Evolutionary conservation across 2,888 invertebrate species (phyloP).

Genomic region (Unio pictorum): DNA sequence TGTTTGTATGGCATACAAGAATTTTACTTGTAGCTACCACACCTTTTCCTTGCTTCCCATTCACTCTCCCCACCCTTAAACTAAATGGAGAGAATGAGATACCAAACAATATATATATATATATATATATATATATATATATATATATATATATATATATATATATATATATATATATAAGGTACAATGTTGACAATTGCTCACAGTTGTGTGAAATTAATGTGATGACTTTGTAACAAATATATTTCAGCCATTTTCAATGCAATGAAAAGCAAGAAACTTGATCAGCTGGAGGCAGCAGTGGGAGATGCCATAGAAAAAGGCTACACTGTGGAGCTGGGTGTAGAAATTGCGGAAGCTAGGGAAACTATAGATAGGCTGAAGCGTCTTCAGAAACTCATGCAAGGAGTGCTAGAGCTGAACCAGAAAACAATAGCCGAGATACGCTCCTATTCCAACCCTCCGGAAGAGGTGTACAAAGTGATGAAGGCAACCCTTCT

Average conservation of each 20-base stretch:
- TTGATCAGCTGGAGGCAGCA: conserved; percentile 22
- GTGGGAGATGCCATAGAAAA: conserved; percentile 30
- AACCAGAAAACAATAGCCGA: conserved; percentile 62
- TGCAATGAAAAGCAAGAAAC: conserved; percentile 26
- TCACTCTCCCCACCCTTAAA: no score
- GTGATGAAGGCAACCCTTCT: conserved; percentile 62
- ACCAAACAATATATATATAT: no score
- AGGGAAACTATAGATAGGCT: conserved; percentile 26
- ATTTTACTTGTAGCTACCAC: no score
- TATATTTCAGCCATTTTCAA: conserved; percentile 19
- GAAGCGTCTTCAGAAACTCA: conserved; percentile 24
- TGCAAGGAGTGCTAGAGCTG: conserved; percentile 38
- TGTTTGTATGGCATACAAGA: no score
- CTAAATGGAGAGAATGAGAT: no score
- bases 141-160: no score
- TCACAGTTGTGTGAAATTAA: no score
- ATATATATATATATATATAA: no score
- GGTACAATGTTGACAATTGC: no score
- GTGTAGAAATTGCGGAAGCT: conserved; percentile 22
- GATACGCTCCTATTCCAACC: conserved; percentile 55
- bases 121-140: no score
- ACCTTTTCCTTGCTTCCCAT: no score
- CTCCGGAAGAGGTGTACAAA: conserved; percentile 52
- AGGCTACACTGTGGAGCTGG: conserved; percentile 24
- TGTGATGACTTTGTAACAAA: no score